These are phyloP conservation scores for Vultur gryphus DNA, from an alignment of 2,797 vertebrate genomes.

Conservation along the genomic window DNA sequence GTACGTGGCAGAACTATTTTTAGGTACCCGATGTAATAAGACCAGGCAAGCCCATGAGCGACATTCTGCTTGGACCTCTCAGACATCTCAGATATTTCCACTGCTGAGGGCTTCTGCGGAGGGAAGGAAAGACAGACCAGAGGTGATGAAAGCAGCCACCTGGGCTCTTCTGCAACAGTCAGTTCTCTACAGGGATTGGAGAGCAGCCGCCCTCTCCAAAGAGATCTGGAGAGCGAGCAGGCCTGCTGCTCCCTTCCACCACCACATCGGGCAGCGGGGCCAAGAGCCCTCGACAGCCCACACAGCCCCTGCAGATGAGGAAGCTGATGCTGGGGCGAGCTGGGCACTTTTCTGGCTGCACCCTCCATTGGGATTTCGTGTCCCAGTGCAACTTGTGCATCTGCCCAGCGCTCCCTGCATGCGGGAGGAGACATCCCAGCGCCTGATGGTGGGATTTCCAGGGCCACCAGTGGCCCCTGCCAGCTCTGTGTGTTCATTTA, in stretches of 20 bases:
- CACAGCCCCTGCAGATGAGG: background rate
- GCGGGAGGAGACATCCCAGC: background rate
- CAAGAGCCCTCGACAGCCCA: background rate
- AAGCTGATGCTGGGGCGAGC: background rate
- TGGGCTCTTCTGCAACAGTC: background rate
- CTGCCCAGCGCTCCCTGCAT: background rate
- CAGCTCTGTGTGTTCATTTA: background rate
- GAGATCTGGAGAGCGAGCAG: background rate
- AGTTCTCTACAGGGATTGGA: background rate
- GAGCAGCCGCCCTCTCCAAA: background rate
- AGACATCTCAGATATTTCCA: slow-evolving; percentile 81
- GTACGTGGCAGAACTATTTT: slow-evolving; percentile 84
- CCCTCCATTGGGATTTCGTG: rapidly evolving
- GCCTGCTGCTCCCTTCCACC: background rate
- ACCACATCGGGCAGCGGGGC: rapidly evolving
- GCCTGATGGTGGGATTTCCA: background rate
- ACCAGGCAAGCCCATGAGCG: slow-evolving; percentile 90
- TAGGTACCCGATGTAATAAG: slow-evolving; percentile 88
- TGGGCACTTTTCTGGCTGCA: background rate
- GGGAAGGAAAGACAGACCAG: background rate
- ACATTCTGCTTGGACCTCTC: slow-evolving; percentile 84
- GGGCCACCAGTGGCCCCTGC: background rate
- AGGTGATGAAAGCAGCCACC: background rate
- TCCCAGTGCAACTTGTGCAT: background rate
- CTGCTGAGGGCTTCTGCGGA: slow-evolving; percentile 67